These are phyloP conservation scores for Drusus annulatus DNA, from an alignment of 1,140 invertebrate genomes.

Conservation along the genomic window DNA sequence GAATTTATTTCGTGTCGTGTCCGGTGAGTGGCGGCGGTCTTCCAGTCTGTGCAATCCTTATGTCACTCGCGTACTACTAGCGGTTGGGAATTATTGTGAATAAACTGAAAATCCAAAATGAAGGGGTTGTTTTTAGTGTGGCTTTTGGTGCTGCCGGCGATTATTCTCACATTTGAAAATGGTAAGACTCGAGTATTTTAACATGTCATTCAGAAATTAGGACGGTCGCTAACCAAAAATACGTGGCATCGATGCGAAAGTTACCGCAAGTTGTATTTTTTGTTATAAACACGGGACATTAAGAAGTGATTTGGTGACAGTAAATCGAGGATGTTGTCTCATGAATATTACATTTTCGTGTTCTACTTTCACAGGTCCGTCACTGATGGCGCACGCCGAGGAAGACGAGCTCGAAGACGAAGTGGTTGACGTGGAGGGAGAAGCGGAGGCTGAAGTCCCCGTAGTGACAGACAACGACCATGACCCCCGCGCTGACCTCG, in stretches of 20 bases:
- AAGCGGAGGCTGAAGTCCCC: slow-evolving; percentile 74
- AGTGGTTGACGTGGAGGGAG: slow-evolving; percentile 80
- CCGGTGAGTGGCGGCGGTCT: slow-evolving; percentile 14
- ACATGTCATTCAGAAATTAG: slow-evolving; percentile 29
- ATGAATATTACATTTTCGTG: neutral
- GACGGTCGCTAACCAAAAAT: slow-evolving; percentile 47
- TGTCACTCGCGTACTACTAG: slow-evolving; percentile 42
- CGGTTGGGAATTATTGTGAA: neutral
- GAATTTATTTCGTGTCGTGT: slow-evolving; percentile 38
- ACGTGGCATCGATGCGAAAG: slow-evolving; percentile 55
- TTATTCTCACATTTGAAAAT: slow-evolving; percentile 69
- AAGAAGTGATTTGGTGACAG: neutral
- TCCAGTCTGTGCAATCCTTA: neutral
- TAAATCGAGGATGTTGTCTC: neutral
- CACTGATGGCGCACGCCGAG: slow-evolving; percentile 76
- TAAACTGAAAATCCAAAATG: slow-evolving; percentile 63
- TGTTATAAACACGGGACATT: neutral
- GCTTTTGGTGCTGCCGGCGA: slow-evolving; percentile 70
- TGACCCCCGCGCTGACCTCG: slow-evolving; percentile 89
- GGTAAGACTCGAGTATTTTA: slow-evolving; percentile 65
- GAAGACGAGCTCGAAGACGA: slow-evolving; percentile 86
- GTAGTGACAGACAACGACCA: slow-evolving; percentile 75
- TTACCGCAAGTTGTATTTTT: slow-evolving; percentile 10
- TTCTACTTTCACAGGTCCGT: slow-evolving; percentile 60
- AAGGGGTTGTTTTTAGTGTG: slow-evolving; percentile 70